Evolutionary conservation across 2,113 vertebrate species (phyloP).

Genomic region (Eudyptes chrysolophus): DNA sequence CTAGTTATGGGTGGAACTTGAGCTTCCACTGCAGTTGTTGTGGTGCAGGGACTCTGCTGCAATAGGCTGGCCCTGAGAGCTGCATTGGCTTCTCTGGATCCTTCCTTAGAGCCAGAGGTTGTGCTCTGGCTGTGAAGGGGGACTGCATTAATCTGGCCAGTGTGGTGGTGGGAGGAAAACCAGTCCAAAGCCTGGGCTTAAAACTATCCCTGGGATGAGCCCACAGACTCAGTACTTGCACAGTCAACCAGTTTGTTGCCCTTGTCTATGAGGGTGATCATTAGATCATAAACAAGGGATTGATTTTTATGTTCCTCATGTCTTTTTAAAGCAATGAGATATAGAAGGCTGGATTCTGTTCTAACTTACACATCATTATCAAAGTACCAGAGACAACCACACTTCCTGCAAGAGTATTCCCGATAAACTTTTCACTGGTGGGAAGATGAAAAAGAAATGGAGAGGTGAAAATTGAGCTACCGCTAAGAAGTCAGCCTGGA

Average conservation of each 20-base stretch:
- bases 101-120: neutral
- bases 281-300: neutral
- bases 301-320: neutral
- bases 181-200: neutral
- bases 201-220: neutral
- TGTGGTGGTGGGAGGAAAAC: rapidly evolving
- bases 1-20: neutral
- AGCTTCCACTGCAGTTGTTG: neutral
- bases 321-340: neutral
- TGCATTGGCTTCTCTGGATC: neutral
- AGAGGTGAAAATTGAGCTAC: neutral
- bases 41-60: neutral
- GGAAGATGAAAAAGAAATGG: neutral
- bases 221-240: neutral
- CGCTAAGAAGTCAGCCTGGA: neutral
- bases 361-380: neutral
- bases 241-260: neutral
- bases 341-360: neutral
- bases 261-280: neutral
- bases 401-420: neutral
- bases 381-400: neutral
- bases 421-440: neutral
- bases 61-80: neutral
- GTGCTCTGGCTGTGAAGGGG: neutral
- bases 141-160: neutral